Base-by-base conservation (phyloP, 2,888 invertebrate species). In the Metallyticus violacea region DNA sequence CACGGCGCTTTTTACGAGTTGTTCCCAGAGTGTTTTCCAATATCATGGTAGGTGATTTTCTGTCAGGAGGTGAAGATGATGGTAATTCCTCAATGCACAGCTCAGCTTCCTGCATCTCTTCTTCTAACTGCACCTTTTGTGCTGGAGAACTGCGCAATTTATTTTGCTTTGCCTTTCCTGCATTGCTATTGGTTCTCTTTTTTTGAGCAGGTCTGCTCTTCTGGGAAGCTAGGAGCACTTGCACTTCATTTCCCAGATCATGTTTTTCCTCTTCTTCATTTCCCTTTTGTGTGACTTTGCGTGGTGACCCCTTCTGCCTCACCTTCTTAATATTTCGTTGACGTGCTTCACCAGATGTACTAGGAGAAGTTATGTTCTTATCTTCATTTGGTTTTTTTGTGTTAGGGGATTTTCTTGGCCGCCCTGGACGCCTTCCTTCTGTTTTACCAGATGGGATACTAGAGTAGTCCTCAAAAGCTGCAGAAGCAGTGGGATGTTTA, bases 1-100 rank as follows among this genome's bases (percentile, higher is more conserved):
- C 88, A 28, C 87, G 27, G 26, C 85, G 81, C 79, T 87, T 88
- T 85, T 88, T 88, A 26, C 81, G 80, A 26, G 85, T 79, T 80
- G 84, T 29, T 26, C 82, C 86, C 26, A 80, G 28, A 40, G 22
- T 40, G 26, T 15, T 26, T 15, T 30, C 27, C 22, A 26, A 28
- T 62, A 6, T 4, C 22, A 62, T 15, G 15, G 77, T 40, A 26
- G 80, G 80, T 81, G 81, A 85, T n/a, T 26, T 79, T 78, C 62
- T 82, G 6, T 30, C 26, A 22, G 85, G 27, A 27, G 84, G 22
- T 25, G 80, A 29, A 27, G 79, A 79, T 28, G 40, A 22, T 62
- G 79, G 30, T 4, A n/a, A 25, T n/a, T 85, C 77, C 29, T 85
- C 27, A 1, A 26, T 79, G 7, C 28, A 30, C 7, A 29, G 9